Base-by-base conservation (phyloP, 2,888 invertebrate genomes). In the Sarcophaga carnaria region DNA sequence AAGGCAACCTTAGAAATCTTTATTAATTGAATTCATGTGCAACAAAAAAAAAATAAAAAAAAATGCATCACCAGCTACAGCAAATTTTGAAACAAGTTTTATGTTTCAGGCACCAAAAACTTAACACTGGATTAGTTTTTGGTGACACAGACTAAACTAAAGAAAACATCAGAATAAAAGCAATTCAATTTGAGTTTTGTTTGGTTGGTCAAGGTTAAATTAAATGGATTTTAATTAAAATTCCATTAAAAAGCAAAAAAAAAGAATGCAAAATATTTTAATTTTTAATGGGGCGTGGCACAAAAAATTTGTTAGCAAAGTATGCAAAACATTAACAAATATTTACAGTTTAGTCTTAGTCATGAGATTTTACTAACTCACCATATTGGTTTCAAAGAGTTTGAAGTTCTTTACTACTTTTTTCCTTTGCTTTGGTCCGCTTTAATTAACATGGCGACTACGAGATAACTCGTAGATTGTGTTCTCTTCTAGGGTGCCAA, bases 1-100 rank as follows among this genome's bases (percentile, higher is more conserved):
- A 54, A 54, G 37, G 37, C 54, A 54, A 17, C 54, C 4, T 54
- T 17, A 54, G 54, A 37, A 37, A 37, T 37, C 78, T 87, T 82
- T 84, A 82, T 87, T 87, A 87, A 87, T 84, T 87, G 87, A 84
- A 87, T 76, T 25, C 84, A 80, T 84, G 76, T 74, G 79, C 83
- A 79, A 25, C 67, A 62, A 45, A 74, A 11, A 78, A 37, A 37
- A 6, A 37, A 37, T 1, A 20, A 37, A 37, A 37, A 37, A 37
- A 37, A 37, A 37, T 37, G 37, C 59, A 59, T 1, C n/a, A 59
- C 59, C n/a, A 59, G 14, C n/a, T 47, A 62, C 22, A 25, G 22
- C 45, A 62, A 67, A 6, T 22, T 45, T 25, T 54, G 2, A 83
- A 83, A 77, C 77, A 49, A 77, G 67, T 72, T 78, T 54, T 0